Evolutionary conservation across 2,113 vertebrate species (phyloP).

Genomic region (Cepphus grylle): DNA sequence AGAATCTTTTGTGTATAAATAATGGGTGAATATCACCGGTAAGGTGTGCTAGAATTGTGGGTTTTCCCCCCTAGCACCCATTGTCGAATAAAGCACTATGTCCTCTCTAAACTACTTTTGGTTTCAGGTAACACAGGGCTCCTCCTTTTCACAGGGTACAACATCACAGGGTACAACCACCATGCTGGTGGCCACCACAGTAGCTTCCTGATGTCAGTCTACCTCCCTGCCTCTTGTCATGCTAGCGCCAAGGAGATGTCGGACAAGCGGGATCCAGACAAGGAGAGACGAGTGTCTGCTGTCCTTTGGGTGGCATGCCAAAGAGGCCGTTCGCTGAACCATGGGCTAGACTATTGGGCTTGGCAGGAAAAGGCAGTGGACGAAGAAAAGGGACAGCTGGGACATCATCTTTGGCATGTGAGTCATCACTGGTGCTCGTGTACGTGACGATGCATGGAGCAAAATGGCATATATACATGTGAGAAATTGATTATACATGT

Average conservation of each 20-base stretch:
- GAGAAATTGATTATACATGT: neutral
- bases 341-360: neutral
- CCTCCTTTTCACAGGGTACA: neutral
- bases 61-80: too few relatives aligned
- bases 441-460: neutral
- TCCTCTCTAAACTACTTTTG: too few relatives aligned
- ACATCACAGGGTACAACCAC: neutral
- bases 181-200: neutral
- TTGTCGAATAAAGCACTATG: too few relatives aligned
- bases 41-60: too few relatives aligned
- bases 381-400: neutral
- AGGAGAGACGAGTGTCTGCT: neutral
- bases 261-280: neutral
- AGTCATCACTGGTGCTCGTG: neutral
- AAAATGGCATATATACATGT: fast-evolving
- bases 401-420: too few relatives aligned
- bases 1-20: too few relatives aligned
- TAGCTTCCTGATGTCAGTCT: neutral
- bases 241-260: neutral
- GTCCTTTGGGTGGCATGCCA: neutral
- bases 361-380: neutral
- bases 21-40: too few relatives aligned
- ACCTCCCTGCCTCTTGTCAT: neutral
- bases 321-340: neutral
- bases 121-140: too few relatives aligned